Conservation (phyloP, 2,888 invertebrate species). For the Eupithecia tripunctaria region DNA sequence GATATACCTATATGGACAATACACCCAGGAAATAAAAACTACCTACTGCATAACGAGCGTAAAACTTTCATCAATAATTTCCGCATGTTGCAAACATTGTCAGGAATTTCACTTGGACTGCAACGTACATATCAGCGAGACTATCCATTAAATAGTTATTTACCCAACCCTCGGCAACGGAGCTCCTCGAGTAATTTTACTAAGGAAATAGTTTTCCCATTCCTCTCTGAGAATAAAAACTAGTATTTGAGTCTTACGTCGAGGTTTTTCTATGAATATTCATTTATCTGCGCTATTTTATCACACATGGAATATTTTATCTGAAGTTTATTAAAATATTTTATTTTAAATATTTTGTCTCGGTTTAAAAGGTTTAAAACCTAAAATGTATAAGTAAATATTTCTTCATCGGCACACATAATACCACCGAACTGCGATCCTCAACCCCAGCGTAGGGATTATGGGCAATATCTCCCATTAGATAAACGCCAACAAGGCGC, state of each 20-base stretch:
- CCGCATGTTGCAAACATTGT: not conserved
- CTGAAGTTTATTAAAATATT: not conserved
- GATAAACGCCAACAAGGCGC: no score
- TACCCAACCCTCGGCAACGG: slow-evolving; percentile 68
- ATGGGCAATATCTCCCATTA: no score
- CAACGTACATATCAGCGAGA: slow-evolving; percentile 60
- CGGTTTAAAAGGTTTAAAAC: no score
- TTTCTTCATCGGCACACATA: no score
- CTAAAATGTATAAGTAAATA: no score
- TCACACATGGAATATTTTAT: slow-evolving; percentile 14
- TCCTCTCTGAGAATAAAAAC: slow-evolving; percentile 46
- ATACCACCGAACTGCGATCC: no score
- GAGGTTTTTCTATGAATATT: slow-evolving; percentile 28
- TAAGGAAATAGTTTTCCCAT: slow-evolving; percentile 66
- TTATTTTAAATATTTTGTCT: no score
- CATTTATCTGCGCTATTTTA: slow-evolving; percentile 29
- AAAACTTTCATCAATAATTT: not conserved
- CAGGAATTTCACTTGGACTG: slow-evolving; percentile 15
- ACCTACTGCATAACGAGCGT: not conserved
- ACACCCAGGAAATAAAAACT: no score
- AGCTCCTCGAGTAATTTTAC: slow-evolving; percentile 64
- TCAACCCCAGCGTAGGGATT: no score
- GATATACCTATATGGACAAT: no score
- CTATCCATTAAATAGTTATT: slow-evolving; percentile 79
- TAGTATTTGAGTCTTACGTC: slow-evolving; percentile 31